phyloP scores from a whole-genome alignment of 2,888 invertebrate species.

The Drosophila infuscata region DNA sequence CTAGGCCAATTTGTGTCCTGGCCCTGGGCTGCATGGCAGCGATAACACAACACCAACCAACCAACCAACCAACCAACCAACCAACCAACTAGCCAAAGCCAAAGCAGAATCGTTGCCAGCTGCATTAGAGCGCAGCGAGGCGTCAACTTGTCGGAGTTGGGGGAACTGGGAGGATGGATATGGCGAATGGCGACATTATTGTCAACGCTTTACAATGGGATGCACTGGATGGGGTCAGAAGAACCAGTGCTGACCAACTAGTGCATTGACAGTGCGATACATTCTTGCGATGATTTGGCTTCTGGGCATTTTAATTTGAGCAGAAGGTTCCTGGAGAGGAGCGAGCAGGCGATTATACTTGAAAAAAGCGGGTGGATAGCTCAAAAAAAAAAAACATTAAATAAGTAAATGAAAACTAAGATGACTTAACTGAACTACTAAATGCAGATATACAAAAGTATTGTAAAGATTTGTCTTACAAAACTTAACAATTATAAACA shows the following conservation, averaged over 20 bases:
- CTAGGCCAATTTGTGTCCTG: conserved; percentile 65
- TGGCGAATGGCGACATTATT: conserved; percentile 47
- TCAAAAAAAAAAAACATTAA: no score
- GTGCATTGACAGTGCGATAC: conserved; percentile 39
- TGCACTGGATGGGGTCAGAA: background rate
- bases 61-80: conserved; percentile 5
- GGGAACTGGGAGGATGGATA: conserved; percentile 6
- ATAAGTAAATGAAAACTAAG: background rate
- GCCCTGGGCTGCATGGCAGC: conserved; percentile 67
- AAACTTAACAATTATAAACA: no score
- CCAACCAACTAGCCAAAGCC: conserved; percentile 1
- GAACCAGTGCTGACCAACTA: conserved; percentile 5
- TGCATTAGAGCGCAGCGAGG: conserved; percentile 65
- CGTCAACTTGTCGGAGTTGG: conserved; percentile 34
- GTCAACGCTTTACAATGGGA: conserved; percentile 48
- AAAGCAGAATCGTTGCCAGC: conserved; percentile 33
- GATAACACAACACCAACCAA: conserved; percentile 58
- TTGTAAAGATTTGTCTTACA: background rate
- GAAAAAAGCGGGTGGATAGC: background rate
- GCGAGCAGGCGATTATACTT: conserved; percentile 12
- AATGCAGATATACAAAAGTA: background rate
- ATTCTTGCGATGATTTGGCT: conserved; percentile 63
- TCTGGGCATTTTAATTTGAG: conserved; percentile 55
- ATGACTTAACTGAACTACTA: background rate
- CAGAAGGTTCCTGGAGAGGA: background rate